Base-by-base conservation (phyloP, 2,113 vertebrate species). In the Uria lomvia region DNA sequence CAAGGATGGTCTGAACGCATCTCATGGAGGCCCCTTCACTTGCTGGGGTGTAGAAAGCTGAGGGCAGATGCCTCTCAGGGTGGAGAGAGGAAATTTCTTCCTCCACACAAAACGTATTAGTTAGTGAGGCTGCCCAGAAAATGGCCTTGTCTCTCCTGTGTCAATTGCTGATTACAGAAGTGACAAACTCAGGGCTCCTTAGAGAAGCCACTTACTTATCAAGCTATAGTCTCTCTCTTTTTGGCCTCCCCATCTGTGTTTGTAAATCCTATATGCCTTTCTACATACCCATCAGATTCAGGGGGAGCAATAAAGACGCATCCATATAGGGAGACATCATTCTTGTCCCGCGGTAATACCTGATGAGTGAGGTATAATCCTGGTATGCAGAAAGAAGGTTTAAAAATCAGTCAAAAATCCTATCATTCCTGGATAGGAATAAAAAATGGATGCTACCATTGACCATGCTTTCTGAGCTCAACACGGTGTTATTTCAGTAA, bases 1-100 rank as follows among this genome's bases (percentile, higher is more conserved):
- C 5, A 42, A 67, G 19, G 21, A 17, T 0, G 0, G 26, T 38
- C n/a, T 72, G 22, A 56, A 68, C 1, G 1, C 2, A 11, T 60
- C 52, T 67, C 42, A 71, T 3, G 55, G n/a, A 74, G 12, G 15
- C 16, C 59, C 14, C 43, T 73, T 63, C n/a, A 22, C 10, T 20
- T 52, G 4, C 71, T 72, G 15, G 16, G 3, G 4, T 59, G 71
- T 34, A 88, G 49, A 79, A 66, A 55, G 13, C 34, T 42, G 29
- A 75, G 1, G 1, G 29, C 14, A 86, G 47, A 34, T 36, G 11
- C 6, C 17, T 79, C 11, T 63, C n/a, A 50, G 20, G 2, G 3
- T 73, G 22, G n/a, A 72, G 18, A 67, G 15, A 71, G 59, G 5
- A 60, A 3, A 2, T 47, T 82, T 14, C 9, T 79, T 82, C 38